Percentiles rank a stretch among this genome's conserved stretches.
phyloP scores from a whole-genome alignment of 1,140 invertebrate genomes.

The Streblospio benedicti region DNA sequence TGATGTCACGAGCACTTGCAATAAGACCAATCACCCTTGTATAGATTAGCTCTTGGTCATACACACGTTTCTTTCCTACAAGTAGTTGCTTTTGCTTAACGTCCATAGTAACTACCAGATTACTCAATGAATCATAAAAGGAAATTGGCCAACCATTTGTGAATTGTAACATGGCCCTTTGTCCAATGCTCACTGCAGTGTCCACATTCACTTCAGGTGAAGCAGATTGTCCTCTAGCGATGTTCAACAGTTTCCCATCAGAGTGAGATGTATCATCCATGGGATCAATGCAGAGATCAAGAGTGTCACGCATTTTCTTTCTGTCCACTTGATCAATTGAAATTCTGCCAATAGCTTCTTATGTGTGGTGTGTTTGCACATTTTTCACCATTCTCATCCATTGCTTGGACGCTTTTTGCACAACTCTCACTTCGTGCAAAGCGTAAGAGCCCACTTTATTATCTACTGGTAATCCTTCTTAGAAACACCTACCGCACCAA shows the following conservation, averaged over 20 bases:
- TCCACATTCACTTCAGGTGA: conserved; percentile 1
- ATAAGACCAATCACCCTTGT: too few relatives aligned
- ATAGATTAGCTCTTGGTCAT: too few relatives aligned
- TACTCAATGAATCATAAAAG: too few relatives aligned
- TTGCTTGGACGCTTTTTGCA: not conserved
- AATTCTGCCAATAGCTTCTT: not conserved
- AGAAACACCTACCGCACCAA: not conserved
- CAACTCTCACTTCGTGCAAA: not conserved
- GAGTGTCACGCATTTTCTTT: not conserved
- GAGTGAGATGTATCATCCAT: not conserved
- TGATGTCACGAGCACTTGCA: too few relatives aligned
- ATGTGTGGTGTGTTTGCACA: not conserved
- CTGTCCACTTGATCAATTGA: too few relatives aligned
- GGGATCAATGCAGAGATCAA: not conserved
- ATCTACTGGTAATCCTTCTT: not conserved
- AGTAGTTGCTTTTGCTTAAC: too few relatives aligned
- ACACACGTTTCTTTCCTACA: too few relatives aligned
- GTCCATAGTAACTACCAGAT: too few relatives aligned
- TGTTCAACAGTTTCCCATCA: conserved; percentile 4
- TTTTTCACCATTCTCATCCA: not conserved
- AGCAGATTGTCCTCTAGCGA: not conserved
- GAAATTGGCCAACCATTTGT: too few relatives aligned
- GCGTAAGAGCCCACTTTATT: not conserved
- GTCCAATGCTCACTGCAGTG: not conserved
- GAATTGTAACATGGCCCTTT: too few relatives aligned